Evolutionary conservation across 2,888 invertebrate genomes (phyloP).

Genomic region (Eutolmus rufibarbis): DNA sequence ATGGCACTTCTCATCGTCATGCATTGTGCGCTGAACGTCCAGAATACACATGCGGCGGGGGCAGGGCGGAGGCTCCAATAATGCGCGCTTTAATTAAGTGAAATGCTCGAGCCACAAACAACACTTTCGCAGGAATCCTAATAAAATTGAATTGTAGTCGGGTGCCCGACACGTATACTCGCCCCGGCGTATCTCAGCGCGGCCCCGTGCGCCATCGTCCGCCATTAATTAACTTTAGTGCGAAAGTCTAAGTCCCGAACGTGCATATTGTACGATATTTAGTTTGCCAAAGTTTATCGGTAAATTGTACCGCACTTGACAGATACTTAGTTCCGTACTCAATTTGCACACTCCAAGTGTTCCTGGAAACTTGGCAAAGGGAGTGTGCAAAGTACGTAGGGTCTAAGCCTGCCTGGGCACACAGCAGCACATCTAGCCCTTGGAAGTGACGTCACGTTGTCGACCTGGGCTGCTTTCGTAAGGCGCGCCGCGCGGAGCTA

Average conservation of each 20-base stretch:
- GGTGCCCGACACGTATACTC: background rate
- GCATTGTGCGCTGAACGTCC: background rate
- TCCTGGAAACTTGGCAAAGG: background rate
- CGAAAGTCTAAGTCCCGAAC: background rate
- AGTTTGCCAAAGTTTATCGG: conserved; percentile 26
- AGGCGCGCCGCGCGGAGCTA: background rate
- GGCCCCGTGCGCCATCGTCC: background rate
- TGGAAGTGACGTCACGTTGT: conserved; percentile 5
- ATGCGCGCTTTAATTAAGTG: background rate
- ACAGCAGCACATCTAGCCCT: background rate
- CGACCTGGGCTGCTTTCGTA: background rate
- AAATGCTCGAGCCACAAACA: conserved; percentile 1
- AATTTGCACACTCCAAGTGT: conserved; percentile 5
- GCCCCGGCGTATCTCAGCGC: background rate
- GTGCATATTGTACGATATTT: conserved; percentile 29
- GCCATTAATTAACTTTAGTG: conserved; percentile 11
- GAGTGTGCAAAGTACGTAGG: background rate
- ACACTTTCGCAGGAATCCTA: background rate
- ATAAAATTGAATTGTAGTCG: conserved; percentile 27
- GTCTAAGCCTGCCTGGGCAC: conserved; percentile 9
- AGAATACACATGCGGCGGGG: background rate
- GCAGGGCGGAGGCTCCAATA: background rate
- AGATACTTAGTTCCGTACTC: conserved; percentile 35
- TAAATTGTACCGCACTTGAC: conserved; percentile 36
- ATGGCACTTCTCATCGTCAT: background rate